Evolutionary conservation across 2,888 invertebrate species (phyloP), one percentile per base, ranked within the genome.

Genomic region (Melieria omissa): DNA sequence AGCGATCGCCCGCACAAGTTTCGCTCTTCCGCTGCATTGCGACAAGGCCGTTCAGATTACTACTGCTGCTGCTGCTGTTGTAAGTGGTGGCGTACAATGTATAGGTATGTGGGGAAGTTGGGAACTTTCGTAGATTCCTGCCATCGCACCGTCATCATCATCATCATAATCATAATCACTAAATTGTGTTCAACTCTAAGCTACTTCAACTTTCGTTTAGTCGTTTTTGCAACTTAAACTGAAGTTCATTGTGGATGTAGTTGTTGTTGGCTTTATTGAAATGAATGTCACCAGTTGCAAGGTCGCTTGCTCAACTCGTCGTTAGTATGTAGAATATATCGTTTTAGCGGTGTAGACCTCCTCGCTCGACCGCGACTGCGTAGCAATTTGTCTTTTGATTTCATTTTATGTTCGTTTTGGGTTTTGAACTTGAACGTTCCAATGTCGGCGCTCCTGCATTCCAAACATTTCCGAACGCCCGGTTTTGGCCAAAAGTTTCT

Each of bases 381-480:
- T 12, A 62, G 57, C 65, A 65, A 46, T 57, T n/a, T 46, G 63
- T 41, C 52, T 67, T 69, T 46, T 45, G 54, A n/a, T 9, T 46
- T 10, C 2, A n/a, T 49, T 69, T 63, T 54, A 42, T 63, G 16
- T 57, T 57, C 9, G 16, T 10, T 62, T 57, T 61, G 16, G 41
- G 10, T 0, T 58, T 29, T 29, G 5, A n/a, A 16, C 62, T 47
- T 55, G 69, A 63, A 63, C 69, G 69, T 12, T 9, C 16, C 55
- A 57, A 69, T 69, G 69, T 57, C 69, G 69, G 69, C 54, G 44
- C 47, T 29, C 29, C 45, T 46, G 9, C 54, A 52, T 63, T 69
- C 69, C 69, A 69, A 62, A 69, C 69, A 69, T 63, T 62, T 29
- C 41, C 58, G 14, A n/a, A 47, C 41, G 69, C 45, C 29, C 46